Evolutionary conservation across 2,113 vertebrate genomes (phyloP).

Genomic region (Lichenostomus cassidix): DNA sequence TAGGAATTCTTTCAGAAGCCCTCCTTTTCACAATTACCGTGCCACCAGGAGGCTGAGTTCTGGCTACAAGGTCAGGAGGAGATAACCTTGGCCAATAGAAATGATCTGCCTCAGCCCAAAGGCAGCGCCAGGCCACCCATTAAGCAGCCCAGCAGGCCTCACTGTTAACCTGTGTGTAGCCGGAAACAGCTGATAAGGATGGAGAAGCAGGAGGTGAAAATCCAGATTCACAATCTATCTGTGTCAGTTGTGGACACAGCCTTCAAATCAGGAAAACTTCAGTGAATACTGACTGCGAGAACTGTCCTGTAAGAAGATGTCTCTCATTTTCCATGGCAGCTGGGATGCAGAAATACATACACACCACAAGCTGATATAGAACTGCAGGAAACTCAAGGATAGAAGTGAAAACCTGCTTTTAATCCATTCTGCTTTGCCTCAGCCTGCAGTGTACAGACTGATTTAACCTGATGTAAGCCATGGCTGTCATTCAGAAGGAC

Average conservation of each 20-base stretch:
- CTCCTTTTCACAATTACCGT: background rate
- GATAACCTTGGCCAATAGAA: constrained; percentile 45
- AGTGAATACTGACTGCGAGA: background rate
- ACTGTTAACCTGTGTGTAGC: background rate
- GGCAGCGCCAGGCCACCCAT: background rate
- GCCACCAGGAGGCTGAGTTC: background rate
- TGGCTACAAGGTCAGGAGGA: constrained; percentile 27
- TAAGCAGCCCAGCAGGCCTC: background rate
- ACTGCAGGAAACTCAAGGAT: background rate
- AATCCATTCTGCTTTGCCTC: constrained; percentile 19
- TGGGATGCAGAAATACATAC: background rate
- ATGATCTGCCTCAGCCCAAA: constrained; percentile 15
- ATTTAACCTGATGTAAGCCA: constrained; percentile 57
- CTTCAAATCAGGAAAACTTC: background rate
- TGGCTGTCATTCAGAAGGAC: constrained; percentile 51
- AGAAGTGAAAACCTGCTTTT: constrained; percentile 29
- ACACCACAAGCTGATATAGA: background rate
- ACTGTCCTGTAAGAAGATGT: background rate
- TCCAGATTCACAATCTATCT: background rate
- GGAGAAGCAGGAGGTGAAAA: constrained; percentile 1
- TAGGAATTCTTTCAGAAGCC: background rate
- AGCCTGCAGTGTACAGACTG: background rate
- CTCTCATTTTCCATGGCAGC: background rate
- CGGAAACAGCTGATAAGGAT: background rate
- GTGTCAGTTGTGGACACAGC: background rate